Base-by-base conservation (phyloP, 2,888 invertebrate genomes). In the Ariolimax columbianus region DNA sequence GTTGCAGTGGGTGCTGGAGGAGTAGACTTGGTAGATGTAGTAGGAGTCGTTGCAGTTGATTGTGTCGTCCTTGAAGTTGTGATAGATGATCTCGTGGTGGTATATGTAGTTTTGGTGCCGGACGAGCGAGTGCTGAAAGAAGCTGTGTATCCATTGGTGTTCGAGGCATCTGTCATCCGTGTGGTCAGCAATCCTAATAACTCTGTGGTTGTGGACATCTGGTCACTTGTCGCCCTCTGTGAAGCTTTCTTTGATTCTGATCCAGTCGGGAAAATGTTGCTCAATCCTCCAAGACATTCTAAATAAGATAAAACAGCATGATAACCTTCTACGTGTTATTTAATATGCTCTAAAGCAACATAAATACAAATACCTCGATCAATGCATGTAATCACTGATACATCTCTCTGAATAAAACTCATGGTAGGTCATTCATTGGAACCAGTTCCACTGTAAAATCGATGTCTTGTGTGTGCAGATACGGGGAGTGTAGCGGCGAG, bases 271-370 rank as follows among this genome's bases (percentile, higher is more conserved):
- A 89, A 89, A 43, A 89, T 89, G 77, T 89, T 89, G 55, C 84
- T 86, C 33, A 89, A 80, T 0, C 88, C 88, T 19, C 88, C 88
- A 11, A 89, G 86, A 23, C 85, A 84, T 59, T 88, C 88, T 89
- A 77, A 47, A 72, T n/a, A 43, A 30, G n/a, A 19, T 23, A 55
- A n/a, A n/a, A n/a, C n/a, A n/a, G n/a, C n/a, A n/a, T n/a, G n/a
- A n/a, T n/a, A n/a, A n/a, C n/a, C n/a, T n/a, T n/a, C n/a, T n/a
- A n/a, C n/a, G n/a, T n/a, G n/a, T n/a, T n/a, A n/a, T n/a, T n/a
- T n/a, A n/a, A n/a, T n/a, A n/a, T n/a, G n/a, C n/a, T n/a, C n/a
- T n/a, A n/a, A n/a, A n/a, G n/a, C n/a, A n/a, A n/a, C n/a, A n/a
- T n/a, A n/a, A n/a, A n/a, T n/a, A n/a, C n/a, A n/a, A n/a, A n/a